phyloP scores from a whole-genome alignment of 1,140 invertebrate species.

The Cotesia typhae region DNA sequence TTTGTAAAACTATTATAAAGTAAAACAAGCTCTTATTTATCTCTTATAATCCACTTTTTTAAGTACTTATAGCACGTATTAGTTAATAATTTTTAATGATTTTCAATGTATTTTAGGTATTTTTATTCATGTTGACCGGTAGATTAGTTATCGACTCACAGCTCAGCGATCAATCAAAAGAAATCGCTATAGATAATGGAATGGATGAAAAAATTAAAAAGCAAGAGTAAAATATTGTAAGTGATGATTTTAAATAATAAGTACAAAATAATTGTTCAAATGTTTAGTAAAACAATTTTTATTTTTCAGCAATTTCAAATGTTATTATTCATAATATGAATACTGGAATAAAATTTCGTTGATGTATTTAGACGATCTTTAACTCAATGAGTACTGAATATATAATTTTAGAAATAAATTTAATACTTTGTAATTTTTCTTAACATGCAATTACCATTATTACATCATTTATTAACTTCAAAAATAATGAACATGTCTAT shows the following conservation, averaged over 20 bases:
- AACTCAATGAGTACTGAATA: too few relatives aligned
- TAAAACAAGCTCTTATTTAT: too few relatives aligned
- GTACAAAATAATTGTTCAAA: neutral
- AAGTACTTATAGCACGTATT: neutral
- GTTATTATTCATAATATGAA: neutral
- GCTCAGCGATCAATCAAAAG: constrained; percentile 61
- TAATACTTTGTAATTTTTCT: too few relatives aligned
- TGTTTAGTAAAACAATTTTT: neutral
- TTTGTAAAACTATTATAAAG: too few relatives aligned
- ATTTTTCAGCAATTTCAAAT: neutral
- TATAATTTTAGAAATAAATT: too few relatives aligned
- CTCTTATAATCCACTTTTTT: neutral
- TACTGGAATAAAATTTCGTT: too few relatives aligned
- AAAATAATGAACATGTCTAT: too few relatives aligned
- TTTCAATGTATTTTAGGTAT: constrained; percentile 69
- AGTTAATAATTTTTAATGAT: constrained; percentile 5
- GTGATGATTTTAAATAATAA: neutral
- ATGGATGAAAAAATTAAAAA: constrained; percentile 64
- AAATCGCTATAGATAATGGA: constrained; percentile 56
- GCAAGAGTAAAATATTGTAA: constrained; percentile 58
- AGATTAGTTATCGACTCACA: constrained; percentile 84
- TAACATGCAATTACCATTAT: too few relatives aligned
- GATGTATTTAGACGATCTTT: too few relatives aligned
- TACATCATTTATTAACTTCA: too few relatives aligned
- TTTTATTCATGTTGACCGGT: constrained; percentile 94